These are phyloP conservation scores for Anthoptus insignis DNA, from an alignment of 2,888 invertebrate species.

Conservation along the genomic window DNA sequence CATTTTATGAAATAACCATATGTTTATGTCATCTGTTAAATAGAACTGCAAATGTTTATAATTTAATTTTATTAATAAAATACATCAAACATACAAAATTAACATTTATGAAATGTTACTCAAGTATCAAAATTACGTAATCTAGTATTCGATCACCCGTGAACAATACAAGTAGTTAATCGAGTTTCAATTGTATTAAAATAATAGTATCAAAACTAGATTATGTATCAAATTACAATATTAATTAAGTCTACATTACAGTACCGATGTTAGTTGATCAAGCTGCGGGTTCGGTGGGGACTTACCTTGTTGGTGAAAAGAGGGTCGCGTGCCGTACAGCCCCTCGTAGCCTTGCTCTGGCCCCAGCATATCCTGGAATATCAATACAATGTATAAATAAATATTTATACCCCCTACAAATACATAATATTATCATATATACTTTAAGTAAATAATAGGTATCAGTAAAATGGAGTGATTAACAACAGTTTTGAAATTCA, in stretches of 20 bases:
- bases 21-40: too few relatives aligned
- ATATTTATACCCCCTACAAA: too few relatives aligned
- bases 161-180: background rate
- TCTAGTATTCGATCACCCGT: conserved; percentile 23
- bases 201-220: conserved; percentile 7
- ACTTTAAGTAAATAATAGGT: too few relatives aligned
- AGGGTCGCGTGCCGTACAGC: conserved; percentile 97
- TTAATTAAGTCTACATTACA: conserved; percentile 29
- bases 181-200: background rate
- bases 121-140: conserved; percentile 39
- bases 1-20: too few relatives aligned
- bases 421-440: too few relatives aligned
- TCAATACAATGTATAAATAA: too few relatives aligned
- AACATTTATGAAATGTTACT: conserved; percentile 35
- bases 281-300: conserved; percentile 47
- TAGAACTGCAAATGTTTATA: too few relatives aligned
- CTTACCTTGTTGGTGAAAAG: conserved; percentile 96
- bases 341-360: conserved; percentile 98
- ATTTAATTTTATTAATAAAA: too few relatives aligned
- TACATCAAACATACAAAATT: too few relatives aligned
- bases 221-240: conserved; percentile 19
- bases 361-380: conserved; percentile 95
- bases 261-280: conserved; percentile 61
- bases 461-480: too few relatives aligned
- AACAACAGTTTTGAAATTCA: too few relatives aligned